Conservation (phyloP, 2,113 vertebrate species). For the Plecotus auritus region DNA sequence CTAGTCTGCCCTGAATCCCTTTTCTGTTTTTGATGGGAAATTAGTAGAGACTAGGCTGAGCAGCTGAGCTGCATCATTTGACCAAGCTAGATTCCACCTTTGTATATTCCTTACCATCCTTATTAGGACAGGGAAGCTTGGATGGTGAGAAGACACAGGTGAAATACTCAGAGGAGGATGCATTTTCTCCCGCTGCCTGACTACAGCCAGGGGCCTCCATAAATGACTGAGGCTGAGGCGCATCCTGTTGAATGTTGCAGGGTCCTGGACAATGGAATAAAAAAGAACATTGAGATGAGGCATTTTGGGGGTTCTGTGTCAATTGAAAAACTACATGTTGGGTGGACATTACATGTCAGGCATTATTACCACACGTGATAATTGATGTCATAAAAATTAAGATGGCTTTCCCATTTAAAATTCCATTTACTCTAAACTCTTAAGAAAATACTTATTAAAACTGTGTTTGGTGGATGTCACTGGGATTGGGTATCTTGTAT, state of each 20-base stretch:
- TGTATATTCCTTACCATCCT: background rate
- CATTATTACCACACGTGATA: background rate
- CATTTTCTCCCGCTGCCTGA: no score
- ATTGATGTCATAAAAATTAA: background rate
- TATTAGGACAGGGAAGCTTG: accelerated
- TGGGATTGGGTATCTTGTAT: background rate
- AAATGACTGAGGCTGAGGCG: no score
- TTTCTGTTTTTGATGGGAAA: no score
- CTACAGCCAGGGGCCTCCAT: no score
- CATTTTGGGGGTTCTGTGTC: background rate
- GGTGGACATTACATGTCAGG: background rate
- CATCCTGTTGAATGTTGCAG: no score
- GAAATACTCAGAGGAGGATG: no score
- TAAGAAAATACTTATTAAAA: background rate
- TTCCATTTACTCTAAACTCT: background rate
- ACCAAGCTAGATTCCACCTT: background rate
- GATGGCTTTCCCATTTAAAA: background rate
- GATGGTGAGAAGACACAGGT: accelerated
- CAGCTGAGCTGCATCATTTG: background rate
- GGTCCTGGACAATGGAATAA: background rate
- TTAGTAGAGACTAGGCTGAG: background rate
- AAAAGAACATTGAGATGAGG: background rate
- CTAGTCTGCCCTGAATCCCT: no score
- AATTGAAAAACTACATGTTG: background rate
- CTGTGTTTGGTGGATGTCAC: background rate